These are phyloP conservation scores for Bufo gargarizans DNA, from an alignment of 2,113 vertebrate species.

Conservation along the genomic window DNA sequence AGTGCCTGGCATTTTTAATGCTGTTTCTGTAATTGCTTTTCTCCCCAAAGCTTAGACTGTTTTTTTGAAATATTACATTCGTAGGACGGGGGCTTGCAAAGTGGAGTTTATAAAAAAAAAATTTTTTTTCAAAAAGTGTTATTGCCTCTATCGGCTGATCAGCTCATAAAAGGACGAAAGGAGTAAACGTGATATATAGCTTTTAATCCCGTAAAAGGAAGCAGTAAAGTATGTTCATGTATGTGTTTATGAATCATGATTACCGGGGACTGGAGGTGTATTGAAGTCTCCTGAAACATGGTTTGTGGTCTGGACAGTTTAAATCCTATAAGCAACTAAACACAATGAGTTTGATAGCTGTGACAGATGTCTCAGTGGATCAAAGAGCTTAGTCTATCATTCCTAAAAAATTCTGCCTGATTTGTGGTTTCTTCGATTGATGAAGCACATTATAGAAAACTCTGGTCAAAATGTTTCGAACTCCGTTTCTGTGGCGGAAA, in stretches of 20 bases:
- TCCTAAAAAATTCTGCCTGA: conserved; percentile 62
- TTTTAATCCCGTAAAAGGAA: conserved; percentile 73
- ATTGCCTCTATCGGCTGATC: conserved; percentile 75
- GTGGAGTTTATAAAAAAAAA: conserved; percentile 72
- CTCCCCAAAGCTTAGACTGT: conserved; percentile 74
- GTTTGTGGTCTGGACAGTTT: conserved; percentile 64
- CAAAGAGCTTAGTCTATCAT: conserved; percentile 62
- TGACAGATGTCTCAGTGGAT: conserved; percentile 63
- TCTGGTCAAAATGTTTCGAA: background rate
- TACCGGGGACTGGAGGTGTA: conserved; percentile 63
- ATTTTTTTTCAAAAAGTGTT: conserved; percentile 66
- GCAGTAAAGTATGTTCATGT: conserved; percentile 70
- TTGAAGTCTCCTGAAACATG: conserved; percentile 62
- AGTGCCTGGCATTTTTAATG: conserved; percentile 83
- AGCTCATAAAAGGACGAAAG: conserved; percentile 74
- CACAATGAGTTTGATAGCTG: conserved; percentile 64
- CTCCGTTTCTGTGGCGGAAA: background rate
- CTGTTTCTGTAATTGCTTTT: conserved; percentile 87
- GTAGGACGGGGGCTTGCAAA: conserved; percentile 70
- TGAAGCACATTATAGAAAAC: conserved; percentile 53
- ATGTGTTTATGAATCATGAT: conserved; percentile 71
- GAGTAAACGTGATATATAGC: conserved; percentile 72
- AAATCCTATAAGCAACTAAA: conserved; percentile 63
- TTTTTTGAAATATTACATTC: conserved; percentile 80
- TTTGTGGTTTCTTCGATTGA: conserved; percentile 63